Evolutionary conservation across 2,797 vertebrate genomes (phyloP).

Genomic region (Cygnus olor): DNA sequence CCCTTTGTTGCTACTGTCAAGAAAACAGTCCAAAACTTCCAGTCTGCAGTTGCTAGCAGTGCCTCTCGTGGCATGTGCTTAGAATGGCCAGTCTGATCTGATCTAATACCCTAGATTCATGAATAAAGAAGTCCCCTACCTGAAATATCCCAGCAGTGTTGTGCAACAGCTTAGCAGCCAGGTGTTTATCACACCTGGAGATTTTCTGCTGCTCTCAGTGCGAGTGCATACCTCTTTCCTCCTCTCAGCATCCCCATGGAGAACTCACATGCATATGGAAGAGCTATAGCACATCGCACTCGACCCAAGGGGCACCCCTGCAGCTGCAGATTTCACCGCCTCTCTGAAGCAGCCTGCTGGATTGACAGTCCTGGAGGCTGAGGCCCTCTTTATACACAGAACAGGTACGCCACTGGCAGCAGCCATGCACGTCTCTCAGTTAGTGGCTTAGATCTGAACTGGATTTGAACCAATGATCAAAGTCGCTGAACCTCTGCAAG

Average conservation of each 20-base stretch:
- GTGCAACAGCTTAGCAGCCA: background rate
- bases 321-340: background rate
- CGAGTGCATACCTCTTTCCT: background rate
- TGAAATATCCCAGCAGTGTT: background rate
- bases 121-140: background rate
- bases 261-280: background rate
- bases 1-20: background rate
- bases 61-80: background rate
- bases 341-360: background rate
- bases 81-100: background rate
- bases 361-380: background rate
- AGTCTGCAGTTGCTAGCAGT: background rate
- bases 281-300: background rate
- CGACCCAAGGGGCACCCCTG: fast-evolving
- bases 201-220: background rate
- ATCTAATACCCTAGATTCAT: background rate
- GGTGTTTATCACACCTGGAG: background rate
- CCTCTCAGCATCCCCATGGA: background rate
- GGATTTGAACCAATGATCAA: background rate
- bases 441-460: background rate
- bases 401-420: background rate
- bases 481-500: background rate
- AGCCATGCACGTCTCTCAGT: background rate
- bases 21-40: background rate
- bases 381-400: background rate